phyloP scores from a whole-genome alignment of 2,113 vertebrate genomes.

The Plecotus auritus region DNA sequence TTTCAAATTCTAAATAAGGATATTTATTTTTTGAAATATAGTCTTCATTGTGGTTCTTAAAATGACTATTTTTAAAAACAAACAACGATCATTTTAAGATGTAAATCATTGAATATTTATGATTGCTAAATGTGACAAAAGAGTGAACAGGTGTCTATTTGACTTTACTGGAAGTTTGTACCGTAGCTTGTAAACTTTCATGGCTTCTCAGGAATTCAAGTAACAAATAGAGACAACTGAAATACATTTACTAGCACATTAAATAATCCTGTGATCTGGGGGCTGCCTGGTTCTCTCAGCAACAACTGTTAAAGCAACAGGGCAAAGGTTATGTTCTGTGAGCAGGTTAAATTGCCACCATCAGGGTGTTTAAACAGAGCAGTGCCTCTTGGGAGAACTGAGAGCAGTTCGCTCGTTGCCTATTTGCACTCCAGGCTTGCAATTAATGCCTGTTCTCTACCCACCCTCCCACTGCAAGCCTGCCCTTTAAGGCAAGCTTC shows the following conservation, averaged over 20 bases:
- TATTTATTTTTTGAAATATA: background rate
- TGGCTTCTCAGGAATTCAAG: conserved; percentile 19
- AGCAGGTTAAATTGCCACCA: background rate
- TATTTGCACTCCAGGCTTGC: background rate
- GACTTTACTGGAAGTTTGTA: background rate
- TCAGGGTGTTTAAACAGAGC: background rate
- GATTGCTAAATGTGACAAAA: background rate
- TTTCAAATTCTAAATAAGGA: background rate
- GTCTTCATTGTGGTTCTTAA: conserved; percentile 1
- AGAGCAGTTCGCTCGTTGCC: background rate
- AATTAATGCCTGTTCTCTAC: background rate
- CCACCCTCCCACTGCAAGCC: background rate
- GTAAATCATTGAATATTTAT: conserved; percentile 24
- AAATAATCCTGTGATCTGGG: background rate
- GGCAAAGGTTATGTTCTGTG: conserved; percentile 18
- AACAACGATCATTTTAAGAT: background rate
- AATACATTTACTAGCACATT: background rate
- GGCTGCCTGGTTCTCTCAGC: background rate
- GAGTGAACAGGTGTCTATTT: background rate
- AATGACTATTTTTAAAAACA: background rate
- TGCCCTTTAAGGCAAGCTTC: background rate
- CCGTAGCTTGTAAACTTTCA: background rate
- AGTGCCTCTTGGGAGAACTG: background rate
- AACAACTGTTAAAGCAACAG: conserved; percentile 1
- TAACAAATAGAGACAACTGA: background rate